These are phyloP conservation scores for Pardalotus punctatus DNA, from an alignment of 2,113 vertebrate genomes.

Conservation along the genomic window DNA sequence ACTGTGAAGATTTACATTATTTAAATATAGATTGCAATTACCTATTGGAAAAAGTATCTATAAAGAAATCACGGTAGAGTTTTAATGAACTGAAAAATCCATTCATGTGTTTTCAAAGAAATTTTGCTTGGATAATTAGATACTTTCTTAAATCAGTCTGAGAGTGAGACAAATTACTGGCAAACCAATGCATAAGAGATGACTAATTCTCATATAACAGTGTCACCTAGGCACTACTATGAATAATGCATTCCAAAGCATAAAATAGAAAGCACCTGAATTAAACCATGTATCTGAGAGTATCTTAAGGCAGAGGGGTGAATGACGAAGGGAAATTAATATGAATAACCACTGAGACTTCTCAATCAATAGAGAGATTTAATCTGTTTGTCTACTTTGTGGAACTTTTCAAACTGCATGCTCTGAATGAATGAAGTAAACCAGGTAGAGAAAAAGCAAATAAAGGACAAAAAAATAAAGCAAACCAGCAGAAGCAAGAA, in stretches of 20 bases:
- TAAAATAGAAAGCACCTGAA: slow-evolving; percentile 32
- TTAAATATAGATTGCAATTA: slow-evolving; percentile 11
- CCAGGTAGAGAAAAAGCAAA: neutral
- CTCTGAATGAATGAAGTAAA: neutral
- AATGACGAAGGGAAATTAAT: neutral
- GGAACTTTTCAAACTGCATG: neutral
- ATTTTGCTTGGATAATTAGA: slow-evolving; percentile 10
- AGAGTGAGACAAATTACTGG: slow-evolving; percentile 8
- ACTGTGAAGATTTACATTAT: neutral
- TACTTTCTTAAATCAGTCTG: neutral
- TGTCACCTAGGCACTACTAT: neutral
- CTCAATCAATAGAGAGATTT: neutral
- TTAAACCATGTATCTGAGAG: neutral
- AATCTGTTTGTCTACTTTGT: neutral
- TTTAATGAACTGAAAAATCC: slow-evolving; percentile 29
- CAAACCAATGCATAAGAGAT: neutral
- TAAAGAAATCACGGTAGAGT: neutral
- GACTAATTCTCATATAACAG: neutral
- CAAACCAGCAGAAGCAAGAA: neutral
- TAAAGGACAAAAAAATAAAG: neutral
- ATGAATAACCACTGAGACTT: neutral
- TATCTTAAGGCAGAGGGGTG: neutral
- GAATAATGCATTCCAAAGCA: slow-evolving; percentile 11
- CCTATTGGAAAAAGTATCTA: neutral
- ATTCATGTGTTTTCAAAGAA: slow-evolving; percentile 17